Evolutionary conservation across 2,797 vertebrate genomes (phyloP).

Genomic region (Brotogeris chrysoptera): DNA sequence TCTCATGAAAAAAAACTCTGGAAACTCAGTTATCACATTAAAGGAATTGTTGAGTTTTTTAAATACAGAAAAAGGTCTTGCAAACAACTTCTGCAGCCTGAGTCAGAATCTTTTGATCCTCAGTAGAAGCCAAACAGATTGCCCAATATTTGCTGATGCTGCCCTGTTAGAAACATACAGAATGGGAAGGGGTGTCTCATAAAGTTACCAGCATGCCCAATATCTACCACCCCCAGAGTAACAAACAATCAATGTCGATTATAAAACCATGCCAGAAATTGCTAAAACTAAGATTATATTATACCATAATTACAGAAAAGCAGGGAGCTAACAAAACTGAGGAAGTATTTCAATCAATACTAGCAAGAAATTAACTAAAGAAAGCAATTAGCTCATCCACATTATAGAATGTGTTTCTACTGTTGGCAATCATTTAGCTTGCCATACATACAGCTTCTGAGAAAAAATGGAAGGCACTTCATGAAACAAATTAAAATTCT

Average conservation of each 20-base stretch:
- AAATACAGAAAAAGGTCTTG: neutral
- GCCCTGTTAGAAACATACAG: neutral
- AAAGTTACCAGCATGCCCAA: neutral
- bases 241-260: neutral
- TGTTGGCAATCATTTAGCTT: neutral
- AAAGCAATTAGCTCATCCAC: neutral
- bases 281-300: neutral
- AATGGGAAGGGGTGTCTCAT: neutral
- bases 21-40: neutral
- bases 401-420: neutral
- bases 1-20: neutral
- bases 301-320: neutral
- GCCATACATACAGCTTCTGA: neutral
- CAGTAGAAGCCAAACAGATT: neutral
- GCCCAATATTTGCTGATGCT: fast-evolving
- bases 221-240: neutral
- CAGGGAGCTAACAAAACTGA: neutral
- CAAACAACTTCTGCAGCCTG: neutral
- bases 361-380: neutral
- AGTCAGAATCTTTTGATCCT: conserved; percentile 21
- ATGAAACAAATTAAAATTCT: neutral
- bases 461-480: neutral
- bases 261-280: neutral
- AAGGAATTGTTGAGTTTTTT: neutral
- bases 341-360: neutral